Percentiles rank a stretch among this genome's conserved stretches.
Conservation (phyloP, 2,113 vertebrate species). For the Zootoca vivipara region DNA sequence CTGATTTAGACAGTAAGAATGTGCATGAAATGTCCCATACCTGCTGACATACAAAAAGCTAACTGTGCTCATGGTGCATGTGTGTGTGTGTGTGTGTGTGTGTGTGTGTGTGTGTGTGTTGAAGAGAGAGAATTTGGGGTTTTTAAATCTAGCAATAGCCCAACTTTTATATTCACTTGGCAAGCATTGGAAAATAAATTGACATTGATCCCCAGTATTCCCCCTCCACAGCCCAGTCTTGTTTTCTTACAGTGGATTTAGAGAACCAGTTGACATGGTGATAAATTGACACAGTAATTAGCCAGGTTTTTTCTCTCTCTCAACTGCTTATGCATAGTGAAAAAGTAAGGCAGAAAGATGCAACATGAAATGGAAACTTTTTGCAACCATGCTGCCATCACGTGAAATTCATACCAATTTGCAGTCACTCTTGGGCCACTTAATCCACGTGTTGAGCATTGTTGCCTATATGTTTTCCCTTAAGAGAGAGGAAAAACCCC, state of each 20-base stretch:
- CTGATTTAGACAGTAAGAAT: not conserved
- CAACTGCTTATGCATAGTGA: not conserved
- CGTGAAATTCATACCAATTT: not conserved
- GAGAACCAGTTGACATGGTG: not conserved
- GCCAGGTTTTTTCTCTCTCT: not conserved
- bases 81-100: not conserved
- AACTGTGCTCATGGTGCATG: not conserved
- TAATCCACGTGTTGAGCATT: too few relatives aligned
- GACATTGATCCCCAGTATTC: not conserved
- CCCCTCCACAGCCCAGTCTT: conserved; percentile 10
- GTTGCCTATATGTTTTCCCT: not conserved
- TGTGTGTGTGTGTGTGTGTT: not conserved
- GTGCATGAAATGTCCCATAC: not conserved
- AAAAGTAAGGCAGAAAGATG: conserved; percentile 21
- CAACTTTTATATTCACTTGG: conserved; percentile 32
- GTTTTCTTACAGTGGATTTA: not conserved
- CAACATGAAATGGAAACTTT: not conserved
- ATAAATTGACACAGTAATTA: not conserved
- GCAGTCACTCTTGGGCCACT: not conserved
- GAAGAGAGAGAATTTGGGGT: too few relatives aligned
- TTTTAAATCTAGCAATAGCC: conserved; percentile 16
- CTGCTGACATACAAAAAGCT: not conserved
- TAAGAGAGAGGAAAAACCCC: not conserved
- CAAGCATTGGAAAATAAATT: conserved; percentile 47
- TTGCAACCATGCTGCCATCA: not conserved